Evolutionary conservation across 2,888 invertebrate genomes (phyloP), one percentile per base, ranked within the genome.

Genomic region (Philereme transversata): DNA sequence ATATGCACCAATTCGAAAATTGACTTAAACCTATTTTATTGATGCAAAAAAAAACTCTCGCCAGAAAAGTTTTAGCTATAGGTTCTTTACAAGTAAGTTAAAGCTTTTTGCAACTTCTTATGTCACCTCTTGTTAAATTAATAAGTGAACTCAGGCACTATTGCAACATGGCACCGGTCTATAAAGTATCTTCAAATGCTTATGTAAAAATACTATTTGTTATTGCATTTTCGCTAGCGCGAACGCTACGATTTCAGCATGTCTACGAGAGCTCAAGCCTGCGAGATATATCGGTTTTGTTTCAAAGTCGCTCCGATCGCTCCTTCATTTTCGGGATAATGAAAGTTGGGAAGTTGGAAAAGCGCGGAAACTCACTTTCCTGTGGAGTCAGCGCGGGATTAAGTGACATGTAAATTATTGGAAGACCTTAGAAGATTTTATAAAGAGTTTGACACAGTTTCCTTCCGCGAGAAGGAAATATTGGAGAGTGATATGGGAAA

Each of bases 231-330:
- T 11, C 45, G 46, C 6, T n/a, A n/a, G 47, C 9, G n/a, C 22
- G 1, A 22, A 22, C 22, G 22, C 22, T 22, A 22, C 22, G 22
- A 22, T 4, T 47, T 9, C 47, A 5, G n/a, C 47, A 35, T 47
- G 47, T 47, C 47, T 34, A 45, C 2, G 41, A 4, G 33, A 33
- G 33, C 34, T n/a, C 63, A 71, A 65, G 67, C 57, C 64, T 81
- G 70, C 70, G 73, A 84, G 81, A 84, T 82, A 84, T 83, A 85
- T 84, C 80, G 83, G 78, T 79, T 82, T 86, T 84, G 84, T 86
- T 86, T 81, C 77, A 79, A 84, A 85, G 81, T 83, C 77, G 61
- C 61, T 69, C 70, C 76, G 69, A 68, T 65, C 64, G 67, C 54
- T 78, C 77, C 79, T 81, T 79, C 81, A 83, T 85, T 79, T 71